Evolutionary conservation across 2,113 vertebrate species (phyloP).

Genomic region (Pelusios castaneus): DNA sequence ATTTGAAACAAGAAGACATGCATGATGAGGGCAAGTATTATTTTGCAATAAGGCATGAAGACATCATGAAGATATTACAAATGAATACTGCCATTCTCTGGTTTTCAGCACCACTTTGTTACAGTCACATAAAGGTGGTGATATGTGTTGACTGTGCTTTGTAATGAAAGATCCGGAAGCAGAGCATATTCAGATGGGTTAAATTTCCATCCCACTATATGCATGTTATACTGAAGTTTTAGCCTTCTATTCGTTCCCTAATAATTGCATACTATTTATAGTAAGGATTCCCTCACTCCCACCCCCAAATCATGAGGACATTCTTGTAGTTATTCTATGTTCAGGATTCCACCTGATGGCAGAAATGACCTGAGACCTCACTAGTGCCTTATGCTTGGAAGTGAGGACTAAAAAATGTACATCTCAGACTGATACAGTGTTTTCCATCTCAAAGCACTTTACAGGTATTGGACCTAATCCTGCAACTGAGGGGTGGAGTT

Average conservation of each 20-base stretch:
- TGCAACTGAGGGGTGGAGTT: neutral
- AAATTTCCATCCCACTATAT: neutral
- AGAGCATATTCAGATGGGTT: neutral
- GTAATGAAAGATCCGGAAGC: neutral
- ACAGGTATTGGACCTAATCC: neutral
- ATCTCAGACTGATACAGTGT: neutral
- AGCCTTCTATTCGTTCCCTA: neutral
- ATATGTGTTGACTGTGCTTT: neutral
- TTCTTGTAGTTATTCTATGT: neutral
- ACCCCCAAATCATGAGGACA: neutral
- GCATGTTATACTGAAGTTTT: neutral
- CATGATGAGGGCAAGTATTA: neutral
- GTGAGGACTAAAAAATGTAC: neutral
- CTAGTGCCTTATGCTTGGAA: neutral
- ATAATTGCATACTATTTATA: neutral
- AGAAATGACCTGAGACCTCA: neutral
- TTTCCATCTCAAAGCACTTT: neutral
- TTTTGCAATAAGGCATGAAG: neutral
- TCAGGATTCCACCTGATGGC: neutral
- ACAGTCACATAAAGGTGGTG: neutral
- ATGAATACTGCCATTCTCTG: neutral
- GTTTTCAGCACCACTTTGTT: neutral
- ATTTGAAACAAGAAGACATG: too few species aligned
- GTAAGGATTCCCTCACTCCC: neutral
- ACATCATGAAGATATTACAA: neutral